Percentiles rank a stretch among this genome's conserved stretches.
Conservation (phyloP, 2,113 vertebrate species). For the Macaca nemestrina region DNA sequence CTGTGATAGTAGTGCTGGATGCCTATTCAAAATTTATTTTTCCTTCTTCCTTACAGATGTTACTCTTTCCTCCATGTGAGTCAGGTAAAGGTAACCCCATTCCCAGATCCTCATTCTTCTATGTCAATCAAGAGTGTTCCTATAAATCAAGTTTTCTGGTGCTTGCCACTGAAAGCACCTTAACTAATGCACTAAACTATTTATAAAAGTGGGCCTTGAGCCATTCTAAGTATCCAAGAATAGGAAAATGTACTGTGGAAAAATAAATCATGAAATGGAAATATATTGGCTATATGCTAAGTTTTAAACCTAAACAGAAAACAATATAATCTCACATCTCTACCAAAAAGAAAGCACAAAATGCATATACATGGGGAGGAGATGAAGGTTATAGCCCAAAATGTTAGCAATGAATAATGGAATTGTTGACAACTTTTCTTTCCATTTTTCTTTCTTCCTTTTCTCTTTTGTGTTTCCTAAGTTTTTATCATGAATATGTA, state of each 20-base stretch:
- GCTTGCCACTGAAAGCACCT: neutral
- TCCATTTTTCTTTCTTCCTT: neutral
- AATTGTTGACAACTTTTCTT: neutral
- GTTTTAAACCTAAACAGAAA: neutral
- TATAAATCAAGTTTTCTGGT: neutral
- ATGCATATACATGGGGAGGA: too few species aligned
- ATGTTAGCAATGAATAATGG: neutral
- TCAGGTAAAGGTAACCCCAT: neutral
- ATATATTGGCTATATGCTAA: neutral
- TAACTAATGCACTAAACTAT: neutral
- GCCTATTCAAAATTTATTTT: neutral
- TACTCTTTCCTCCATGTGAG: neutral
- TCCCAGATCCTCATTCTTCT: neutral
- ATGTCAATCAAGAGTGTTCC: neutral
- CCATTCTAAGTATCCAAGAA: neutral
- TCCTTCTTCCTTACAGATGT: neutral
- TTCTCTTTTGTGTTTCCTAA: neutral
- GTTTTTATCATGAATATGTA: neutral
- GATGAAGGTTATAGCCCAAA: neutral
- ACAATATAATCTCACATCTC: neutral
- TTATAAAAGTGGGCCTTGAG: neutral
- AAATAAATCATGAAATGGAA: neutral
- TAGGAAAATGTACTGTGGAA: neutral
- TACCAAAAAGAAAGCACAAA: neutral
- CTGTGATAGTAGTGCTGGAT: neutral